Evolutionary conservation across 2,888 invertebrate genomes (phyloP).

Genomic region (Agelastica alni): DNA sequence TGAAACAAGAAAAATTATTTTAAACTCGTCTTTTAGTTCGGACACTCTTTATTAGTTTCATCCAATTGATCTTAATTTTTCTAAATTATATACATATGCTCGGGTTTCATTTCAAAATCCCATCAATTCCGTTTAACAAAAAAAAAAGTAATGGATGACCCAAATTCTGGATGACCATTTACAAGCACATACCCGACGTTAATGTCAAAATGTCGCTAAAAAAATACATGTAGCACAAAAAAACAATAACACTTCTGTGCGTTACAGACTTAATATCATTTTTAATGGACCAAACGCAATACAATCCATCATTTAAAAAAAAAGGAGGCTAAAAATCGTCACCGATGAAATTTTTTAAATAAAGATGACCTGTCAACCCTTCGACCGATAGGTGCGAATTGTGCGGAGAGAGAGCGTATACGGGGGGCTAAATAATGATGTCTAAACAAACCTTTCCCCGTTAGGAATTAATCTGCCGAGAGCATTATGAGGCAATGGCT

Average conservation of each 20-base stretch:
- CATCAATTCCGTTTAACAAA: too few relatives aligned
- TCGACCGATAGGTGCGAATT: too few relatives aligned
- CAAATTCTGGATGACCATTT: too few relatives aligned
- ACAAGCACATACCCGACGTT: too few relatives aligned
- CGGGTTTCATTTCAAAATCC: too few relatives aligned
- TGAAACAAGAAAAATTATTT: too few relatives aligned
- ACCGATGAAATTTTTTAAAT: constrained; percentile 26
- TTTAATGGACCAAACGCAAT: constrained; percentile 22
- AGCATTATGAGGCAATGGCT: constrained; percentile 24
- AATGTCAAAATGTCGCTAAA: not conserved
- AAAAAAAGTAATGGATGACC: too few relatives aligned
- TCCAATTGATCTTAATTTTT: too few relatives aligned
- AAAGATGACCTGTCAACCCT: constrained; percentile 32
- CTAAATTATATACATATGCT: too few relatives aligned
- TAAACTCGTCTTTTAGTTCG: too few relatives aligned
- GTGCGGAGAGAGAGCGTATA: constrained; percentile 2
- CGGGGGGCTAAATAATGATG: constrained; percentile 31
- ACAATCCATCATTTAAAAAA: constrained; percentile 20
- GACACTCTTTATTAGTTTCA: too few relatives aligned
- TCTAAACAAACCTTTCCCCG: constrained; percentile 28
- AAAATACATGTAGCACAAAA: not conserved
- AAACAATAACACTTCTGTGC: not conserved
- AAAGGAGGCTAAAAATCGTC: constrained; percentile 23
- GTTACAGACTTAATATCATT: constrained; percentile 16
- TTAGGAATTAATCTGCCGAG: constrained; percentile 29